Evolutionary conservation across 2,888 invertebrate genomes (phyloP).

Genomic region (Urechis unicinctus): DNA sequence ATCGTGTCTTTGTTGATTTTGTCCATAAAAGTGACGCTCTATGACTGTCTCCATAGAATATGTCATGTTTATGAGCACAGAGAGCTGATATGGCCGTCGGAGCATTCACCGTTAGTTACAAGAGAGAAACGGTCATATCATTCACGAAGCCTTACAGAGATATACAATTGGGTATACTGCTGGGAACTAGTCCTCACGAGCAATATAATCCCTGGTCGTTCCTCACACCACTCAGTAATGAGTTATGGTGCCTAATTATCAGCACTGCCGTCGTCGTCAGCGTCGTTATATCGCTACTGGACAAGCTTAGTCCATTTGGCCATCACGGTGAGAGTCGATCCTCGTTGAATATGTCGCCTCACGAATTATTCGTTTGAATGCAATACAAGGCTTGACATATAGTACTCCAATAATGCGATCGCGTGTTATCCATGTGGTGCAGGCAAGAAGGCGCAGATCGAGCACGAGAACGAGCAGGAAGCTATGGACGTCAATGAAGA

Average conservation of each 20-base stretch:
- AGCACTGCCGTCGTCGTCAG: slow-evolving; percentile 10
- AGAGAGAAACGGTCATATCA: slow-evolving; percentile 83
- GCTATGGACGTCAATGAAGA: slow-evolving; percentile 16
- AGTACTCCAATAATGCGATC: no score
- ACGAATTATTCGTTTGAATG: no score
- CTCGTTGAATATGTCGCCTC: no score
- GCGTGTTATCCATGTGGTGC: no score
- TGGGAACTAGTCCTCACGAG: not conserved
- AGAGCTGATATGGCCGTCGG: slow-evolving; percentile 88
- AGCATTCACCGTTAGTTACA: slow-evolving; percentile 93
- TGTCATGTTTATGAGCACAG: slow-evolving; percentile 61
- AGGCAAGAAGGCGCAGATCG: slow-evolving; percentile 13
- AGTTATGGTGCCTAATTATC: slow-evolving; percentile 10
- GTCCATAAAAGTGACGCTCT: no score
- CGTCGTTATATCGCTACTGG: slow-evolving; percentile 7
- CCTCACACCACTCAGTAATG: slow-evolving; percentile 11
- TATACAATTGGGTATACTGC: slow-evolving; percentile 62
- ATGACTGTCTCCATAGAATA: no score
- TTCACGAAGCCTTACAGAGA: slow-evolving; percentile 96
- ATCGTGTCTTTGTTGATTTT: no score
- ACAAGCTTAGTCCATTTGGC: slow-evolving; percentile 16
- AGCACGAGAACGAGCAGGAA: no score
- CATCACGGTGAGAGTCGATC: slow-evolving; percentile 17
- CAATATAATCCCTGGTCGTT: slow-evolving; percentile 13
- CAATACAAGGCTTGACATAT: no score